Conservation (phyloP, 2,888 invertebrate species). For the Augiades crinisus region DNA sequence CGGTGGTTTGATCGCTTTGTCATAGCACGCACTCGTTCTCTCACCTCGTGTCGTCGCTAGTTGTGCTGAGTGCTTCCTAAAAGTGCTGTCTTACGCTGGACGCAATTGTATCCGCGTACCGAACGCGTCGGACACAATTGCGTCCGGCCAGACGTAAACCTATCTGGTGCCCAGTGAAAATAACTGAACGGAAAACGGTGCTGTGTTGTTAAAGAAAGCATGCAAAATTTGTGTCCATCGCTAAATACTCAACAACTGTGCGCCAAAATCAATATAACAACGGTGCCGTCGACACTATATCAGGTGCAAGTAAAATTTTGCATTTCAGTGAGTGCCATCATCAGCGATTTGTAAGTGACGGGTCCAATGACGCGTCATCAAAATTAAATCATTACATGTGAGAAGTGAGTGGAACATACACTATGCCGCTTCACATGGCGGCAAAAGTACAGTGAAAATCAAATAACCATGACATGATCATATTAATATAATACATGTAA, state of each 20-base stretch:
- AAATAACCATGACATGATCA: conserved; percentile 60
- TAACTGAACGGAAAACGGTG: conserved; percentile 77
- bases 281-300: conserved; percentile 80
- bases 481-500: conserved; percentile 57
- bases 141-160: conserved; percentile 60
- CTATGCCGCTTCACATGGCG: conserved; percentile 46
- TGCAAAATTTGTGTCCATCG: conserved; percentile 80
- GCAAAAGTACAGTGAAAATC: conserved; percentile 50
- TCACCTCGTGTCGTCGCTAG: conserved; percentile 79
- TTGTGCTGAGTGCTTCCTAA: conserved; percentile 77
- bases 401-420: conserved; percentile 82
- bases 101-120: conserved; percentile 42
- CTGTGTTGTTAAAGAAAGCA: conserved; percentile 79
- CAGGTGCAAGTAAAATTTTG: conserved; percentile 78
- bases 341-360: conserved; percentile 56
- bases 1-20: conserved; percentile 31
- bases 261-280: conserved; percentile 78
- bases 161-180: conserved; percentile 78
- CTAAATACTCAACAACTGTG: conserved; percentile 82
- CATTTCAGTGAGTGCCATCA: conserved; percentile 82
- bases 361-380: conserved; percentile 51
- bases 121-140: conserved; percentile 36
- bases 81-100: conserved; percentile 61
- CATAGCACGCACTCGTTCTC: conserved; percentile 76
- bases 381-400: conserved; percentile 86